These are phyloP conservation scores for Sebastiscus albofasciatus DNA, from an alignment of 2,797 vertebrate species.

Conservation along the genomic window DNA sequence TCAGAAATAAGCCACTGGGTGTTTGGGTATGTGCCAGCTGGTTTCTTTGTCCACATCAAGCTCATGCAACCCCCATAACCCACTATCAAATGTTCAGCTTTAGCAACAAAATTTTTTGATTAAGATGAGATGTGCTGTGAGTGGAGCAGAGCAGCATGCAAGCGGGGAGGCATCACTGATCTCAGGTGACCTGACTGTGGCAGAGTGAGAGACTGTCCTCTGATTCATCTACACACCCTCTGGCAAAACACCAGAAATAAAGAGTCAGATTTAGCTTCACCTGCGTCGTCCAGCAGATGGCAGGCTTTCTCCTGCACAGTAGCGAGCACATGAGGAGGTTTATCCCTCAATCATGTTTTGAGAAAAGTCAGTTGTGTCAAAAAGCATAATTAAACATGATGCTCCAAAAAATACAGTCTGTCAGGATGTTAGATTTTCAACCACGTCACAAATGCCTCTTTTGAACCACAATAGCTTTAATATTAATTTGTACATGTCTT, in stretches of 20 bases:
- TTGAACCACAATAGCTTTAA: neutral
- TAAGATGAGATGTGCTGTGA: constrained; percentile 37
- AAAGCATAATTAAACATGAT: neutral
- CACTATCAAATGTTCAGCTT: constrained; percentile 29
- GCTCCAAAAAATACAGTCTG: neutral
- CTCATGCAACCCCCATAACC: constrained; percentile 9
- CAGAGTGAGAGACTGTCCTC: constrained; percentile 52
- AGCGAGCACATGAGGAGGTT: neutral
- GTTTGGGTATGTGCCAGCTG: constrained; percentile 17
- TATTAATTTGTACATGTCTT: constrained; percentile 14
- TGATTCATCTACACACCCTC: constrained; percentile 63
- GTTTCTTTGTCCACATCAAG: constrained; percentile 29
- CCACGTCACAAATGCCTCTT: neutral
- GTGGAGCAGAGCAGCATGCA: constrained; percentile 27
- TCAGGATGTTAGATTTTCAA: neutral
- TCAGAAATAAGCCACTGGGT: constrained; percentile 24
- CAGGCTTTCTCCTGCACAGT: constrained; percentile 65
- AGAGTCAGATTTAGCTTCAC: neutral
- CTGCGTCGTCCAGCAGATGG: constrained; percentile 70
- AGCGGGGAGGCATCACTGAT: constrained; percentile 53
- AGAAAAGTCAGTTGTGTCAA: neutral
- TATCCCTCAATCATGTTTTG: neutral
- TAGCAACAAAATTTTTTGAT: constrained; percentile 2
- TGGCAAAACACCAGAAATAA: constrained; percentile 42
- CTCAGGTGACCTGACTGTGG: constrained; percentile 55